These are phyloP conservation scores for Drosophila mimica DNA, from an alignment of 2,888 invertebrate species.

Conservation along the genomic window DNA sequence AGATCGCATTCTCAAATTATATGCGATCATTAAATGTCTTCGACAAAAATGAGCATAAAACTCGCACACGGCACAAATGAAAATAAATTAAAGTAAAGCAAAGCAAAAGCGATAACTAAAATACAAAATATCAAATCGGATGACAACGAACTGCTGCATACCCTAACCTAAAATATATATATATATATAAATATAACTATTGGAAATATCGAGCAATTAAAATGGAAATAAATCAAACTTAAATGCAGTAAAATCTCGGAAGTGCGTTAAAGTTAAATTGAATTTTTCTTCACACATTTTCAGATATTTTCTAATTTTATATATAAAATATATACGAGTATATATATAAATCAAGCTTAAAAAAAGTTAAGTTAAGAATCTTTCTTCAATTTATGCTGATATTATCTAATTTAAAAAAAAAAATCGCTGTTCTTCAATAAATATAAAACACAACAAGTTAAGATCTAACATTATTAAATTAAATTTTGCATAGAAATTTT, in stretches of 20 bases:
- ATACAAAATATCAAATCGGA: constrained; percentile 14
- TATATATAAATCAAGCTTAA: too few species aligned
- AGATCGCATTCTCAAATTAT: constrained; percentile 76
- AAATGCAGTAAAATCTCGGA: not conserved
- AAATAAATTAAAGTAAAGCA: constrained; percentile 74
- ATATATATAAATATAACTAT: not conserved
- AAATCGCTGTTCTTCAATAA: not conserved
- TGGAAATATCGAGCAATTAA: not conserved
- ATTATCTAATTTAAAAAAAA: not conserved
- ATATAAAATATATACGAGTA: too few species aligned
- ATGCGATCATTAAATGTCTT: constrained; percentile 82
- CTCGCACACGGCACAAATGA: constrained; percentile 79
- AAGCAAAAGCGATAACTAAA: constrained; percentile 59
- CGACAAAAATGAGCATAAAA: constrained; percentile 80
- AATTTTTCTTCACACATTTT: not conserved
- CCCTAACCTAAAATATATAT: constrained; percentile 9
- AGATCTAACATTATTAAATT: not conserved
- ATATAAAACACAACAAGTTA: not conserved
- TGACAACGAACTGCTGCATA: constrained; percentile 13
- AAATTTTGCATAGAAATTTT: not conserved
- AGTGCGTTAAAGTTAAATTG: too few species aligned
- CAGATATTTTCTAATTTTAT: not conserved
- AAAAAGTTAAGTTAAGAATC: not conserved
- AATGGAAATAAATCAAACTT: not conserved
- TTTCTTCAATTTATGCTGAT: not conserved